Conservation (phyloP, 2,113 vertebrate species). For the Cisticola juncidis region DNA sequence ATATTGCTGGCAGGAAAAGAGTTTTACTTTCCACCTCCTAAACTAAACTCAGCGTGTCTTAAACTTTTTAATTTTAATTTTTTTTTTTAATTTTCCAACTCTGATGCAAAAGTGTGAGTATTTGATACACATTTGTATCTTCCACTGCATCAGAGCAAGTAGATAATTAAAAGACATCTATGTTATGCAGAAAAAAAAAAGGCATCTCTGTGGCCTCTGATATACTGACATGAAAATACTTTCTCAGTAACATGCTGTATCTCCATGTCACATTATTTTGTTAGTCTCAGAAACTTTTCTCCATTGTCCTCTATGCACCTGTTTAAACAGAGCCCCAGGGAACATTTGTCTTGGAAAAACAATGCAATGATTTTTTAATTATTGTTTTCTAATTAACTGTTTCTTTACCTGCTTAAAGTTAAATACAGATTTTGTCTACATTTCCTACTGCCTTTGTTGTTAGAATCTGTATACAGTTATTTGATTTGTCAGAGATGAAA, state of each 20-base stretch:
- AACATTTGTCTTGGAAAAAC: not conserved
- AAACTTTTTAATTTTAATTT: no score
- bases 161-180: not conserved
- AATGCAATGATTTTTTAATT: not conserved
- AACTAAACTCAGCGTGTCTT: not conserved
- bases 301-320: not conserved
- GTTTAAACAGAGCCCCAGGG: not conserved
- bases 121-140: not conserved
- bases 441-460: not conserved
- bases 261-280: not conserved
- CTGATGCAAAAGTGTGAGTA: not conserved
- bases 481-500: not conserved
- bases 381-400: not conserved
- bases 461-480: not conserved
- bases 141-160: not conserved
- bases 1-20: not conserved
- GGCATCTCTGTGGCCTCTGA: not conserved
- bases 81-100: not conserved
- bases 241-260: not conserved
- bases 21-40: not conserved
- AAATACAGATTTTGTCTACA: not conserved
- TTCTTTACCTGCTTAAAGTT: not conserved
- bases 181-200: not conserved
- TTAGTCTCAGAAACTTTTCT: not conserved
- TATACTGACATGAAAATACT: not conserved